phyloP scores from a whole-genome alignment of 2,113 vertebrate genomes.

The Upupa epops region DNA sequence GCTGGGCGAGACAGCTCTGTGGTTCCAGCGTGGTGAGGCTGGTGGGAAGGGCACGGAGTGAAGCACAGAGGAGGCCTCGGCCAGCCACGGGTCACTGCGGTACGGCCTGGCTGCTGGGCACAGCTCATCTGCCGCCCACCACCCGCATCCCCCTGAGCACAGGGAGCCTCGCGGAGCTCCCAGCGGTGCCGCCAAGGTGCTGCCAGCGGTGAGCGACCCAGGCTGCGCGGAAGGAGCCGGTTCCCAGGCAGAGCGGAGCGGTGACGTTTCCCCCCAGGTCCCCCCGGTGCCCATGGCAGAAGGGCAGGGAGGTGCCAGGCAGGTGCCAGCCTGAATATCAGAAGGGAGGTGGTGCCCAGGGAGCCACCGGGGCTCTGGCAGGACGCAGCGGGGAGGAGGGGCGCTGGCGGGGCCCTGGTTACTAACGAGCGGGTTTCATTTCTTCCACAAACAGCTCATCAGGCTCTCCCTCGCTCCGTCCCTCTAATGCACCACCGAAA shows the following conservation, averaged over 20 bases:
- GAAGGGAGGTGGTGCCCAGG: background rate
- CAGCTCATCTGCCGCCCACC: rapidly evolving
- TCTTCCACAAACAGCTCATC: conserved; percentile 65
- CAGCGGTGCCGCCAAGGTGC: background rate
- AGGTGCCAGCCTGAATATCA: conserved; percentile 15
- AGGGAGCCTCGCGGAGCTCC: background rate
- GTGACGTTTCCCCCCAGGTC: conserved; percentile 36
- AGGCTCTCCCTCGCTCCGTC: conserved; percentile 35
- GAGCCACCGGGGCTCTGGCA: background rate
- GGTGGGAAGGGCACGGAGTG: background rate
- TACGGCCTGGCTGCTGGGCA: no score
- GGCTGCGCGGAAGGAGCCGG: background rate
- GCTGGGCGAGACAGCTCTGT: background rate
- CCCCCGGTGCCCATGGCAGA: conserved; percentile 30
- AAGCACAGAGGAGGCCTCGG: background rate
- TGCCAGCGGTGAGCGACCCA: background rate
- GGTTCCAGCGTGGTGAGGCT: rapidly evolving
- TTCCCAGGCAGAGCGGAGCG: background rate
- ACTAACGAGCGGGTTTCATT: conserved; percentile 61
- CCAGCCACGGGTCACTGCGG: no score
- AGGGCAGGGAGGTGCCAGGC: conserved; percentile 15
- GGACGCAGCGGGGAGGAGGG: background rate
- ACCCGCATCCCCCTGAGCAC: background rate
- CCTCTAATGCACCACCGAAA: conserved; percentile 53
- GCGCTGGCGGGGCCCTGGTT: background rate